Evolutionary conservation across 1,140 invertebrate species (phyloP).

Genomic region (Pogonognathellus flavescens): DNA sequence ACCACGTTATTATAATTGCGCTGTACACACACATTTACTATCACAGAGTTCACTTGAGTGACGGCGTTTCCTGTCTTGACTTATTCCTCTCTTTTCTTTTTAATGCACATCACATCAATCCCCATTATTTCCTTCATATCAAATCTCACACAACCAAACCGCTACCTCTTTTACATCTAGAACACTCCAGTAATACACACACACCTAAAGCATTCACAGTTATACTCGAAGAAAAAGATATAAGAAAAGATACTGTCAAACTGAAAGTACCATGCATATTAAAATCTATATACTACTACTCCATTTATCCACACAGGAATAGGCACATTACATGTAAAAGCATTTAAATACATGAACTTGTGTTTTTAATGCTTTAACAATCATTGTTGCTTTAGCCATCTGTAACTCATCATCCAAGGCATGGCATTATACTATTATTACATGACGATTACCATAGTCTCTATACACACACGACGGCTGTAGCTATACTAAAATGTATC

Average conservation of each 20-base stretch:
- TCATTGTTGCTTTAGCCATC: background rate
- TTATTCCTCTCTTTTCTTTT: background rate
- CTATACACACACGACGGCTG: background rate
- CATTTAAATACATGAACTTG: no score
- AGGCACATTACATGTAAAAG: no score
- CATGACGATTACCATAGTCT: background rate
- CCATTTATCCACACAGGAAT: no score
- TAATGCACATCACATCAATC: background rate
- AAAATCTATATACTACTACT: no score
- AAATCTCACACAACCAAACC: background rate
- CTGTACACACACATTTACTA: background rate
- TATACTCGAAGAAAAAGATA: no score
- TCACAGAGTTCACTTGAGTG: background rate
- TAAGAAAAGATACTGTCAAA: no score
- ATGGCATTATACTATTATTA: background rate
- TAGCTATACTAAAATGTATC: no score
- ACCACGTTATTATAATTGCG: background rate
- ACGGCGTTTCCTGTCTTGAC: conserved; percentile 20
- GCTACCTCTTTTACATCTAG: no score
- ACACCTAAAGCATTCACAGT: no score
- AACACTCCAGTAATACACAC: no score
- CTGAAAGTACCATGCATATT: no score
- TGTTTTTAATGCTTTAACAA: conserved; percentile 15
- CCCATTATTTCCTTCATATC: background rate
- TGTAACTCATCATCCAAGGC: background rate